Evolutionary conservation across 2,888 invertebrate species (phyloP), one percentile per base, ranked within the genome.

Genomic region (Aleiodes leptofemur): DNA sequence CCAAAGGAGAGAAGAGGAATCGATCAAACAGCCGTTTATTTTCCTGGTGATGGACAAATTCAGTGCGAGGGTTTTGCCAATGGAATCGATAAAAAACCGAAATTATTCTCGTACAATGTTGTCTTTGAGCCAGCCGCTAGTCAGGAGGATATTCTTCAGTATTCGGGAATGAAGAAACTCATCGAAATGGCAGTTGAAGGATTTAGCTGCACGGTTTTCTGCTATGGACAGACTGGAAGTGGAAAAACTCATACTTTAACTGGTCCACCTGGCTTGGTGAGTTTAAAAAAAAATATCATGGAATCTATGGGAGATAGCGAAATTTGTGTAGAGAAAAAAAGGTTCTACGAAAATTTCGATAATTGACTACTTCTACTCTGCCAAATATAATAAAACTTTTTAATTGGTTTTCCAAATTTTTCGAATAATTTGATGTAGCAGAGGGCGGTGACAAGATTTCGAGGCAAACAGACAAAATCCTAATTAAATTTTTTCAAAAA

Each of bases 171-270:
- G 77, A 97, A 96, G 86, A 92, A 96, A 69, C 93, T 98, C 14
- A 94, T 98, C 75, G 96, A 97, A 88, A 97, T 98, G 97, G 96
- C 97, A 0, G 93, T 98, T 51, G 97, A 97, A 87, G 98, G 98
- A 29, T 98, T 97, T 89, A 95, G 96, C 43, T 97, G 97, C 86
- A 98, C 98, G 0, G 96, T 95, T 34, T 96, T 98, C 90, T 98
- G 98, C 87, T 98, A 98, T 90, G 98, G 98, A 1, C 98, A 98
- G 91, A 98, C 98, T 0, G 98, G 98, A 57, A 97, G 97, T 81
- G 98, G 98, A 5, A 98, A 98, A 91, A 98, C 98, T 0, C 97
- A 98, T 88, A 98, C 98, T 0, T 92, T 98, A 73, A 98, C 98
- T 0, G 98, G 98, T 79, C 96, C 96, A 11, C 96, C 97, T 0